These are phyloP conservation scores for Bradysia coprophila DNA, from an alignment of 1,140 invertebrate species.

Conservation along the genomic window DNA sequence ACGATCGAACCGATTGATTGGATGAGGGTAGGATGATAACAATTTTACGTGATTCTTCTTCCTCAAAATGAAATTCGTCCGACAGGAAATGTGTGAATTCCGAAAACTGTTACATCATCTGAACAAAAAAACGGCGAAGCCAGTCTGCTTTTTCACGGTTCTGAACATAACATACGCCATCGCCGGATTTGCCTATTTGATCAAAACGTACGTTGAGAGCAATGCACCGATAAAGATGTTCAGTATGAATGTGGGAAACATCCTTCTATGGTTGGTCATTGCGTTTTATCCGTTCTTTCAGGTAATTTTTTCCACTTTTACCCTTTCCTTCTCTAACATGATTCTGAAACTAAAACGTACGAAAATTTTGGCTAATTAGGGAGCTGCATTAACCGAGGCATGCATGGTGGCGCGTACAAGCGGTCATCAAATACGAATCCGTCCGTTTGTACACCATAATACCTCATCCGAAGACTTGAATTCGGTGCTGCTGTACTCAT, in stretches of 20 bases:
- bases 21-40: constrained; percentile 42
- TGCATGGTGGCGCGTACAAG: constrained; percentile 46
- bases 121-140: constrained; percentile 49
- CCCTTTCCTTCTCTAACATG: too few relatives aligned
- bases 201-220: constrained; percentile 26
- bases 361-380: constrained; percentile 29
- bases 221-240: constrained; percentile 29
- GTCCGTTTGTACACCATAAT: constrained; percentile 59
- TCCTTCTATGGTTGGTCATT: constrained; percentile 46
- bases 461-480: constrained; percentile 52
- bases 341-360: not conserved
- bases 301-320: not conserved
- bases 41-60: constrained; percentile 1
- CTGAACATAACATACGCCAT: constrained; percentile 51
- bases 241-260: constrained; percentile 40
- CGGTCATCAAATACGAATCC: constrained; percentile 55
- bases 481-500: constrained; percentile 55
- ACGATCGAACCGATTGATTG: constrained; percentile 48
- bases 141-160: constrained; percentile 52
- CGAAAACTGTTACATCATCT: constrained; percentile 52
- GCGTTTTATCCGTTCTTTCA: constrained; percentile 37
- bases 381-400: constrained; percentile 54
- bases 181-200: constrained; percentile 43
- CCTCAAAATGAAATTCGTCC: too few relatives aligned
- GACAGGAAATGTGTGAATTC: constrained; percentile 52